Evolutionary conservation across 2,113 vertebrate species (phyloP), one percentile per base, ranked within the genome.

Genomic region (Tiliqua scincoides): DNA sequence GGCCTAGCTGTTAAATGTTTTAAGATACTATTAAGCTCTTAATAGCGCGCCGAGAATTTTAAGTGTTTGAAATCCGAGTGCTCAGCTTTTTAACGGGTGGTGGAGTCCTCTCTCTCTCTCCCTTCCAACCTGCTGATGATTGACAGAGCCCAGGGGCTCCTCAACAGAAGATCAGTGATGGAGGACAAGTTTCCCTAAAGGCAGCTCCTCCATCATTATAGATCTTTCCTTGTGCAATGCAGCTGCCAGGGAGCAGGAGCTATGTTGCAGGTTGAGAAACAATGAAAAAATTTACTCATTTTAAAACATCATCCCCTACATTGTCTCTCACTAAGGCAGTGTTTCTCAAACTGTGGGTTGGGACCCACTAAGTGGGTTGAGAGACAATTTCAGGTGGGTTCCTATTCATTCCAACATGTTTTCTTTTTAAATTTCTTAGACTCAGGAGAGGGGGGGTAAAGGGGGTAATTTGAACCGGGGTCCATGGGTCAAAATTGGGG

Each of bases 21-120:
- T 80, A 80, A 86, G 77, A 72, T 86, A 80, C 85, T 86, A 80
- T 86, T 79, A 86, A 80, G 54, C 67, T 43, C 77, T 79, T 86
- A 86, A 86, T 86, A 86, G 85, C 77, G 72, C 52, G 85, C 67
- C 63, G 67, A 20, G 77, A 73, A 86, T 62, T 72, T 79, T 63
- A 79, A 80, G 79, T 62, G 57, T 72, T 72, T 86, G 18, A 79
- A 73, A 57, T 25, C 63, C 77, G 14, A n/a, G 37, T 15, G 27
- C 68, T 86, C 59, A 61, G 21, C 48, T 67, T 62, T 73, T 71
- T 82, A 62, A 83, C 23, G 54, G 32, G 30, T 67, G 83, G 76
- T 37, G 32, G 43, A 67, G 15, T 27, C 37, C 67, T 74, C 40
- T 67, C 30, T 74, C 40, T 67, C 30, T 18, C 35, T 65, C 25